A percentile compares a stretch with the other conserved stretches of the same genome.
phyloP scores from a whole-genome alignment of 2,888 invertebrate species.

The Yponomeuta sedellus region DNA sequence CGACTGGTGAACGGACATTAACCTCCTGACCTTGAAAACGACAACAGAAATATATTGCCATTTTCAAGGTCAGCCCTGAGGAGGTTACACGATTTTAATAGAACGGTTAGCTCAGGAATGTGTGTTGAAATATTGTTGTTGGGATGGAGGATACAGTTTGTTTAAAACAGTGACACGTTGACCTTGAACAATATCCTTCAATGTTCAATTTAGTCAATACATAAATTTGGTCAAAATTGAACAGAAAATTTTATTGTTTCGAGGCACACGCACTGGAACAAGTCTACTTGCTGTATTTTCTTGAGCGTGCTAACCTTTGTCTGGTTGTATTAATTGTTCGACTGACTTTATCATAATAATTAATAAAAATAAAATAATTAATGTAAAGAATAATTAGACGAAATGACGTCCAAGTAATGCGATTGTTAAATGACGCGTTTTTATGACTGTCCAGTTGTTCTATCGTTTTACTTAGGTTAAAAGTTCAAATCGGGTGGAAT shows the following conservation, averaged over 20 bases:
- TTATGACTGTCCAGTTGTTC: conserved; percentile 15
- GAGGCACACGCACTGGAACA: background rate
- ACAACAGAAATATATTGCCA: no score
- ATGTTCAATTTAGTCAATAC: no score
- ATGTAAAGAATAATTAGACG: conserved; percentile 25
- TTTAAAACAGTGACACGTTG: background rate
- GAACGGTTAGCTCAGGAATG: background rate
- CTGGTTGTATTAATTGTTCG: conserved; percentile 53
- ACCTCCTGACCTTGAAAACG: no score
- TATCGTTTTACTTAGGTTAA: conserved; percentile 23
- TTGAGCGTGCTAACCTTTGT: conserved; percentile 6
- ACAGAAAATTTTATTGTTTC: no score
- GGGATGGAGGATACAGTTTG: background rate
- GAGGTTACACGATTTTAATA: background rate
- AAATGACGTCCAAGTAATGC: conserved; percentile 46
- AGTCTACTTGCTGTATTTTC: background rate
- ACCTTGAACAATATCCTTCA: no score
- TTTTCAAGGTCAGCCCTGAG: no score
- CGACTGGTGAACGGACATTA: background rate
- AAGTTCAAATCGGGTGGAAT: conserved; percentile 11
- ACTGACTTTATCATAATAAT: conserved; percentile 53
- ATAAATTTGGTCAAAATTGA: no score
- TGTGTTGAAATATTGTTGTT: background rate
- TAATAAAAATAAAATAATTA: conserved; percentile 26
- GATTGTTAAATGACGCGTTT: conserved; percentile 11